Conservation (phyloP, 2,888 invertebrate species). For the Cephus pygmeus region DNA sequence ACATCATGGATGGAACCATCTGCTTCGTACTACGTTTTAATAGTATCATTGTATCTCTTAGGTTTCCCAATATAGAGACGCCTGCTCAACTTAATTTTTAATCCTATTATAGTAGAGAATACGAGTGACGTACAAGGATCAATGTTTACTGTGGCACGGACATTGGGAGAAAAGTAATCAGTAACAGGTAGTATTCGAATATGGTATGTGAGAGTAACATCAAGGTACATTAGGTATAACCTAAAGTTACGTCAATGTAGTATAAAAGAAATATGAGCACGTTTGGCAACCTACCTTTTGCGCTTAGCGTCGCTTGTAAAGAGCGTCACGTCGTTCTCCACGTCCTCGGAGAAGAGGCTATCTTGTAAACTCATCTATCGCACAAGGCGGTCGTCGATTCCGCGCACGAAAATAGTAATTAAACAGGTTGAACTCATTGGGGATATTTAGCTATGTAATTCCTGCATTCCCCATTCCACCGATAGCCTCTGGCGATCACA, state of each 20-base stretch:
- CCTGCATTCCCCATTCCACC: conserved; percentile 6
- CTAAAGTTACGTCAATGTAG: conserved; percentile 6
- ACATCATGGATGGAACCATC: not conserved
- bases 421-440: not conserved
- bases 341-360: conserved; percentile 57
- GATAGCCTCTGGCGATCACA: not conserved
- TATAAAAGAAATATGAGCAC: not conserved
- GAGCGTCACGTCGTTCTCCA: conserved; percentile 56
- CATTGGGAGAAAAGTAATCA: not conserved
- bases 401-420: not conserved
- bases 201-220: not conserved
- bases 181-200: not conserved
- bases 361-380: conserved; percentile 60
- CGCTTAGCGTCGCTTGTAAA: conserved; percentile 51
- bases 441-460: conserved; percentile 6
- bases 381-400: not conserved
- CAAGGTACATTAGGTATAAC: not conserved
- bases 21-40: not conserved
- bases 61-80: not conserved
- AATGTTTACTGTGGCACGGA: not conserved
- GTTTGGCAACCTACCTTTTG: conserved; percentile 49
- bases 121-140: not conserved
- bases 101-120: not conserved
- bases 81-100: too few species aligned
- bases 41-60: not conserved